phyloP scores from a whole-genome alignment of 2,797 vertebrate species.

The Triplophysa yarkandensis region DNA sequence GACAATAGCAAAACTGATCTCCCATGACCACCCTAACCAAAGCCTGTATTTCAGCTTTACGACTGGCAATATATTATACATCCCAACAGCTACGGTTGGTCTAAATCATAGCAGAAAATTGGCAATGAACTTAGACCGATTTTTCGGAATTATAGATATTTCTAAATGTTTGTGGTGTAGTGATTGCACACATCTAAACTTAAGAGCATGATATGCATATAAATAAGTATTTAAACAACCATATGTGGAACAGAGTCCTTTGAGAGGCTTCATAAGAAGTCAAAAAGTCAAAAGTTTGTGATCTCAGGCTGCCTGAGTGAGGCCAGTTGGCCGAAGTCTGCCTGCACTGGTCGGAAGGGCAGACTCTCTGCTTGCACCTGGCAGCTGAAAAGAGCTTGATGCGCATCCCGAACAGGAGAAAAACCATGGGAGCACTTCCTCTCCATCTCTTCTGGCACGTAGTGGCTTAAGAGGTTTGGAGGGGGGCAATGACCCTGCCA shows the following conservation, averaged over 20 bases:
- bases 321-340: slow-evolving; percentile 41
- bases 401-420: slow-evolving; percentile 13
- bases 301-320: slow-evolving; percentile 5
- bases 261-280: not conserved
- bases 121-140: slow-evolving; percentile 52
- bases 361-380: slow-evolving; percentile 44
- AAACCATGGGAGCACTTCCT: slow-evolving; percentile 37
- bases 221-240: not conserved
- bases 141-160: slow-evolving; percentile 45
- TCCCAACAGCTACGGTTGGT: slow-evolving; percentile 36
- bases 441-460: slow-evolving; percentile 68
- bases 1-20: slow-evolving; percentile 45
- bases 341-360: slow-evolving; percentile 28
- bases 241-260: not conserved
- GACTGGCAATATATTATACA: slow-evolving; percentile 39
- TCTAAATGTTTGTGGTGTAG: slow-evolving; percentile 5
- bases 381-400: slow-evolving; percentile 41
- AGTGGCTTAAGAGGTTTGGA: slow-evolving; percentile 26
- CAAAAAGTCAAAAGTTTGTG: slow-evolving; percentile 24
- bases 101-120: slow-evolving; percentile 49
- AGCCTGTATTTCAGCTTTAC: slow-evolving; percentile 52
- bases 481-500: slow-evolving; percentile 58
- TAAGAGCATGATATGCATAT: not conserved
- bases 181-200: slow-evolving; percentile 29
- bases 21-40: slow-evolving; percentile 47